Evolutionary conservation across 2,888 invertebrate genomes (phyloP).

Genomic region (Campopleginae sp.): DNA sequence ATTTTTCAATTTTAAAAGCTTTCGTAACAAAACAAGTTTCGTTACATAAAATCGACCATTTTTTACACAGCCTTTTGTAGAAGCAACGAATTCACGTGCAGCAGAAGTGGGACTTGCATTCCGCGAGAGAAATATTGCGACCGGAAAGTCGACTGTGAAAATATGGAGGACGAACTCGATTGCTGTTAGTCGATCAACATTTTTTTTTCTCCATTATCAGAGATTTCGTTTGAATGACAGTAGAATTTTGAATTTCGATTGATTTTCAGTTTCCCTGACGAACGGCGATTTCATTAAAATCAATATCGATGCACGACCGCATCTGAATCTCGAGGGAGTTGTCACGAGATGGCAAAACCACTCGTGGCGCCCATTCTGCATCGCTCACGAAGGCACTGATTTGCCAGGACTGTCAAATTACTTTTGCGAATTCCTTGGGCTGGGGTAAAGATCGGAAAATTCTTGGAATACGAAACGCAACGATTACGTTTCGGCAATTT

Average conservation of each 20-base stretch:
- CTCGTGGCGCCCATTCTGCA: slow-evolving; percentile 89
- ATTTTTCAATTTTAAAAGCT: not conserved
- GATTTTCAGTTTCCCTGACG: slow-evolving; percentile 87
- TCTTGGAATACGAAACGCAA: not conserved
- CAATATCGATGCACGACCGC: slow-evolving; percentile 87
- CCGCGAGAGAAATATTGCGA: slow-evolving; percentile 88
- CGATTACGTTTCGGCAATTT: no score
- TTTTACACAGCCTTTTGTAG: slow-evolving; percentile 86
- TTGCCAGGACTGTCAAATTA: slow-evolving; percentile 82
- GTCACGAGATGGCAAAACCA: slow-evolving; percentile 87
- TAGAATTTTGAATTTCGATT: not conserved
- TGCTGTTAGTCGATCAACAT: slow-evolving; percentile 85
- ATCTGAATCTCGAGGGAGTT: slow-evolving; percentile 87
- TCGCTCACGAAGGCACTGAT: slow-evolving; percentile 80
- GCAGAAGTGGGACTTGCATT: slow-evolving; percentile 88
- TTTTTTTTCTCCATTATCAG: not conserved
- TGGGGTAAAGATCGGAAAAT: slow-evolving; percentile 84
- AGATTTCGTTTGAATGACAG: not conserved
- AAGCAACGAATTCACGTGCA: slow-evolving; percentile 87
- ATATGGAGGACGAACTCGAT: slow-evolving; percentile 91
- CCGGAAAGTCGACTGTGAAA: slow-evolving; percentile 87
- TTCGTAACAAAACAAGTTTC: not conserved
- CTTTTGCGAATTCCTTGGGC: slow-evolving; percentile 89
- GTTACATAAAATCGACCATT: not conserved
- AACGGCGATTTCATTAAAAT: slow-evolving; percentile 87